These are phyloP conservation scores for Gracilinanus agilis DNA, from an alignment of 2,113 vertebrate genomes.

Conservation along the genomic window DNA sequence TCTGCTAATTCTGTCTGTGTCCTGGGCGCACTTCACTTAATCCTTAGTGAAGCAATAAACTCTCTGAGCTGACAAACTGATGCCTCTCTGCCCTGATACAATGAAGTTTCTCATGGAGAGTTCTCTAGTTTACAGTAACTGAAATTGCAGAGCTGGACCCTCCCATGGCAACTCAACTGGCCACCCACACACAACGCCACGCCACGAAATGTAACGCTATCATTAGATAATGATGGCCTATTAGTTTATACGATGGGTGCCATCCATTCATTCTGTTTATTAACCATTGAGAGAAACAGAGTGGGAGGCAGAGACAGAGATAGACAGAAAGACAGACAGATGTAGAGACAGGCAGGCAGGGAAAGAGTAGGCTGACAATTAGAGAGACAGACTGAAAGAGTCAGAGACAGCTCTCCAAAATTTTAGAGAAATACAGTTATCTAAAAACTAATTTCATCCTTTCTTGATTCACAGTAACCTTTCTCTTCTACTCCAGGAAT, in stretches of 20 bases:
- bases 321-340: background rate
- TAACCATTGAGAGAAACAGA: background rate
- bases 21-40: background rate
- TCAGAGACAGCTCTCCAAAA: background rate
- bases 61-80: background rate
- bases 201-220: background rate
- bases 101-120: background rate
- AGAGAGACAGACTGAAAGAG: too few relatives aligned
- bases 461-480: background rate
- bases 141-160: background rate
- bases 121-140: background rate
- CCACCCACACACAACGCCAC: background rate
- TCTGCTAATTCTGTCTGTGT: background rate
- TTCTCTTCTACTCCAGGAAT: background rate
- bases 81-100: background rate
- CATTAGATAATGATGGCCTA: background rate
- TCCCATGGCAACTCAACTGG: background rate
- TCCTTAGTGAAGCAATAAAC: background rate
- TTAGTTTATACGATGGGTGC: background rate
- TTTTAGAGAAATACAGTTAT: background rate
- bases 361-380: background rate
- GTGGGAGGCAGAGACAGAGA: too few relatives aligned
- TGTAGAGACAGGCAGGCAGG: background rate
- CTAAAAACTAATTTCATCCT: background rate
- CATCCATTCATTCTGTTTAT: background rate